These are phyloP conservation scores for Knipowitschia caucasica DNA, from an alignment of 2,797 vertebrate species.

Conservation along the genomic window DNA sequence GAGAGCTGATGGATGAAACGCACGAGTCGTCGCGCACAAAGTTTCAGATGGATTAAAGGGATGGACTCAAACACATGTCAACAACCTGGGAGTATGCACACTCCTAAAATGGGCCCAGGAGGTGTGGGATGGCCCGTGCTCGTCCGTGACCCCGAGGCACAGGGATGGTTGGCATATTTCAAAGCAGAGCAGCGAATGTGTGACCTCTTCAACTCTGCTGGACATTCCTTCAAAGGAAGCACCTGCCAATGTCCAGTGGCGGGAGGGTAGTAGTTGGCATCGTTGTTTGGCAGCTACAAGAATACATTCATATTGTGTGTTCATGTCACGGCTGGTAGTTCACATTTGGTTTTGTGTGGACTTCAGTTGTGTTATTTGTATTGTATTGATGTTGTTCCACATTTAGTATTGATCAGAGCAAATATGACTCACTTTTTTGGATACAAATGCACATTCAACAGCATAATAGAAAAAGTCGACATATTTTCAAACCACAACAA, in stretches of 20 bases:
- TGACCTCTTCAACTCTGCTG: conserved; percentile 59
- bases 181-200: conserved; percentile 13
- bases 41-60: conserved; percentile 9
- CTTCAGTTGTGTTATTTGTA: too few relatives aligned
- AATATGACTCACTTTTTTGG: too few relatives aligned
- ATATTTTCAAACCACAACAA: too few relatives aligned
- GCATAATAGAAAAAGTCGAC: too few relatives aligned
- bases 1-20: conserved; percentile 5
- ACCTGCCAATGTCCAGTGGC: conserved; percentile 40
- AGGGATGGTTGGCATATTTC: conserved; percentile 49
- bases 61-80: conserved; percentile 23
- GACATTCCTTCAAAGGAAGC: conserved; percentile 51
- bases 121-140: conserved; percentile 8
- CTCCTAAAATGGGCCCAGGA: conserved; percentile 30
- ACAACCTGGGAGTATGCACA: conserved; percentile 22
- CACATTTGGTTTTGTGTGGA: too few relatives aligned
- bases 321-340: too few relatives aligned
- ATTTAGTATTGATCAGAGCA: too few relatives aligned
- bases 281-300: conserved; percentile 6
- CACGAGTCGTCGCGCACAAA: conserved; percentile 4
- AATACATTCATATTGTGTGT: neutral
- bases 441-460: too few relatives aligned
- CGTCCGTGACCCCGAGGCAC: conserved; percentile 24
- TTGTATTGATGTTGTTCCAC: too few relatives aligned
- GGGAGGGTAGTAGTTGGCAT: conserved; percentile 1